Conservation (phyloP, 2,113 vertebrate species). For the Grammomys surdaster region DNA sequence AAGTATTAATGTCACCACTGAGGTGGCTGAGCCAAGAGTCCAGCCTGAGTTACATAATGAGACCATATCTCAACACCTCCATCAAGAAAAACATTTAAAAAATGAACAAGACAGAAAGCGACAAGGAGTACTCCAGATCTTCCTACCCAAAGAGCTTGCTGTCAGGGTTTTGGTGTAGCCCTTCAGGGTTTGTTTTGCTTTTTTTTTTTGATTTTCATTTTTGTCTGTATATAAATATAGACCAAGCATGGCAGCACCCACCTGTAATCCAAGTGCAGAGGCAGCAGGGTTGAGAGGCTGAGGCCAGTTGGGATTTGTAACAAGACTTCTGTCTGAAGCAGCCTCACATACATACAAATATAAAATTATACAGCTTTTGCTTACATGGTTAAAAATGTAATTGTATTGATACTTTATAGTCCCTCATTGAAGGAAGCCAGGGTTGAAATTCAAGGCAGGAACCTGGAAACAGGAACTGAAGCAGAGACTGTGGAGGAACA, state of each 20-base stretch:
- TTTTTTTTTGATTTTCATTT: not conserved
- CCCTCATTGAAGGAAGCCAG: not conserved
- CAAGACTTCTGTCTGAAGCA: not conserved
- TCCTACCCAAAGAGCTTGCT: not conserved
- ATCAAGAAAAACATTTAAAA: not conserved
- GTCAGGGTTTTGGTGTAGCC: not conserved
- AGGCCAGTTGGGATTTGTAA: no score
- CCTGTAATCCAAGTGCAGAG: not conserved
- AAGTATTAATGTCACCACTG: not conserved
- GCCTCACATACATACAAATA: not conserved
- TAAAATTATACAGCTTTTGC: not conserved
- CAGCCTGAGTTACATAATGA: not conserved
- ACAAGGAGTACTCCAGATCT: not conserved
- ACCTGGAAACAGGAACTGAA: not conserved
- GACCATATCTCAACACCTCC: not conserved
- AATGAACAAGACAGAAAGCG: slow-evolving; percentile 13
- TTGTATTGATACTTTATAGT: slow-evolving; percentile 36
- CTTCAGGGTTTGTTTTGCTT: slow-evolving; percentile 17
- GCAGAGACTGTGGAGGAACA: not conserved
- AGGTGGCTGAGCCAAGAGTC: not conserved
- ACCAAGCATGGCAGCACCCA: not conserved
- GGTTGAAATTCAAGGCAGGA: not conserved
- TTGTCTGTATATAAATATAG: not conserved
- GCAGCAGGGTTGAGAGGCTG: not conserved
- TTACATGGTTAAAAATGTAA: slow-evolving; percentile 7